Conservation (phyloP, 2,888 invertebrate species). For the Rotaria socialis region DNA sequence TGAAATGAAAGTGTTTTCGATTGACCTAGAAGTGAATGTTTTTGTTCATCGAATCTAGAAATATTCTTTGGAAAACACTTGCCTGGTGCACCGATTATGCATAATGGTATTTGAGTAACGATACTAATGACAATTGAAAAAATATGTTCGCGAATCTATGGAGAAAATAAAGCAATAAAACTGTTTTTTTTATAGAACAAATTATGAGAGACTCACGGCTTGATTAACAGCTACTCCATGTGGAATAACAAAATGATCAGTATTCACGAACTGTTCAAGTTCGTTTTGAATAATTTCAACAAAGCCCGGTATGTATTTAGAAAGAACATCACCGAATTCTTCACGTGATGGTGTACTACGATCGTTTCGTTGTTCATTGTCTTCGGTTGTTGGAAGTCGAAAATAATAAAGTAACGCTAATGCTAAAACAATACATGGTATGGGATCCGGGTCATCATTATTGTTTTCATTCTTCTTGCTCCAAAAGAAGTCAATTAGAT, state of each 20-base stretch:
- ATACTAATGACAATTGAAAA: not conserved
- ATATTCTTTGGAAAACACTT: not conserved
- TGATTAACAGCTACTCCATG: not conserved
- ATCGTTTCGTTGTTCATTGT: not conserved
- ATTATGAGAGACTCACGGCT: not conserved
- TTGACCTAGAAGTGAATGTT: not conserved
- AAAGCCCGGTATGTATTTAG: not conserved
- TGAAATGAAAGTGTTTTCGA: constrained; percentile 11
- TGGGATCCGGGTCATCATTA: not conserved
- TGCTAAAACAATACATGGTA: not conserved
- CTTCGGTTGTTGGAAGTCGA: not conserved
- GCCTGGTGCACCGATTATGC: not conserved
- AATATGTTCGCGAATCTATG: constrained; percentile 24
- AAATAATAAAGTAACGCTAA: not conserved
- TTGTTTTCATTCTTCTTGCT: not conserved
- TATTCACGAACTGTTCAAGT: not conserved
- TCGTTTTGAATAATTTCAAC: not conserved
- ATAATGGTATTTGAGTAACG: not conserved
- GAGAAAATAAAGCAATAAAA: not conserved
- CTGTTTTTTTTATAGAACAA: not conserved
- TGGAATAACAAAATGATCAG: not conserved
- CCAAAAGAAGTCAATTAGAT: not conserved
- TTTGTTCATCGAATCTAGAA: too few species aligned
- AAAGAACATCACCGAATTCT: not conserved
- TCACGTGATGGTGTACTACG: not conserved